These are phyloP conservation scores for Aegypius monachus DNA, from an alignment of 2,113 vertebrate species.

Conservation along the genomic window DNA sequence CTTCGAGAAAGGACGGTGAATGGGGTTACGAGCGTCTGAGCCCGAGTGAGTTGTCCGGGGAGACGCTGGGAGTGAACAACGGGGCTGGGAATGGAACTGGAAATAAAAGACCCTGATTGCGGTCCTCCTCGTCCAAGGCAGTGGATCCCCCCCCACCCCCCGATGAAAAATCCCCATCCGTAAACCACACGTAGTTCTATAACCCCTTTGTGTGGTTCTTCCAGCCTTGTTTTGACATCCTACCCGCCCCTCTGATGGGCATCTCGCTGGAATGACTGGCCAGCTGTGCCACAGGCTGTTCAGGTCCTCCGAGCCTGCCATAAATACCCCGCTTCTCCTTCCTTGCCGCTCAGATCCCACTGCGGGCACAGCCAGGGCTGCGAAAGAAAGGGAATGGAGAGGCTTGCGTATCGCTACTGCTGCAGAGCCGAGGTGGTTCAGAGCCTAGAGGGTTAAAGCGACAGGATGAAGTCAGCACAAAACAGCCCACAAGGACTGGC, in stretches of 20 bases:
- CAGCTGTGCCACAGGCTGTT: not conserved
- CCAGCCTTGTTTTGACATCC: not conserved
- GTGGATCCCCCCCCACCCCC: not conserved
- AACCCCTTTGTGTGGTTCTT: not conserved
- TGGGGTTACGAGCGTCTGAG: not conserved
- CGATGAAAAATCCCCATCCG: not conserved
- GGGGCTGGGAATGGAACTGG: not conserved
- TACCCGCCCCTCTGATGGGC: not conserved
- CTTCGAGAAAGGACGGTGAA: not conserved
- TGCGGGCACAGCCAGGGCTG: not conserved
- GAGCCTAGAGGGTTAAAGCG: slow-evolving; percentile 40
- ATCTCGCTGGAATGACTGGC: not conserved
- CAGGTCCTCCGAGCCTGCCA: not conserved
- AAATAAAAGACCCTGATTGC: not conserved
- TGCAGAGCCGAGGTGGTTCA: not conserved
- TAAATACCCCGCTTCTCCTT: not conserved
- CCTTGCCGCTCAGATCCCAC: not conserved
- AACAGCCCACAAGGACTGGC: not conserved
- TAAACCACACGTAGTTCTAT: not conserved
- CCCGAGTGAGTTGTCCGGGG: not conserved
- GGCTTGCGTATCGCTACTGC: not conserved
- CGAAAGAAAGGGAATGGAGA: not conserved
- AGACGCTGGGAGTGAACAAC: not conserved
- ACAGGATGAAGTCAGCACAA: slow-evolving; percentile 48
- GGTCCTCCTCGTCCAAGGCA: not conserved